A percentile compares a stretch with the other conserved stretches of the same genome.
These are phyloP conservation scores for Sebastes oblongus DNA, from an alignment of 2,797 vertebrate species.

Conservation along the genomic window DNA sequence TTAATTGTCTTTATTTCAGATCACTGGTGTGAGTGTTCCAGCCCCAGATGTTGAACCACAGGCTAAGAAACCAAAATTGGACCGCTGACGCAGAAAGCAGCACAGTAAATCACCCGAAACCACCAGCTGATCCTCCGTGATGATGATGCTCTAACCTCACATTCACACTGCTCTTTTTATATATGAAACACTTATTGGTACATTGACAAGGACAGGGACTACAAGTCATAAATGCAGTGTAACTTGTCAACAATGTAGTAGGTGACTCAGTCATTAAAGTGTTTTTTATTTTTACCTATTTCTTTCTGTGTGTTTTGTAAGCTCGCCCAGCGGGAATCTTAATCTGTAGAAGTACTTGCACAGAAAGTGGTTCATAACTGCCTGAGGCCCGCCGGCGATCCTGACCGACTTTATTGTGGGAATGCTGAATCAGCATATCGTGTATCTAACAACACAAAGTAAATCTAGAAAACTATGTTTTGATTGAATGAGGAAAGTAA, in stretches of 20 bases:
- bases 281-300: neutral
- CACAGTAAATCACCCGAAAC: neutral
- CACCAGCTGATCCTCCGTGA: neutral
- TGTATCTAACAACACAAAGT: too few species aligned
- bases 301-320: neutral
- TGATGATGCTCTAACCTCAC: neutral
- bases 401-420: too few species aligned
- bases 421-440: too few species aligned
- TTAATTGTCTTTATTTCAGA: slow-evolving; percentile 64
- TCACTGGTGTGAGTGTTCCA: slow-evolving; percentile 83
- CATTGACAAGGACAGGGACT: neutral
- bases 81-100: slow-evolving; percentile 56
- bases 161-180: slow-evolving; percentile 1
- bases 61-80: slow-evolving; percentile 81
- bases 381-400: too few species aligned
- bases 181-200: neutral
- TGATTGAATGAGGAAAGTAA: too few species aligned
- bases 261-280: slow-evolving; percentile 1
- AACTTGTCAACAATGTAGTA: neutral
- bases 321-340: neutral
- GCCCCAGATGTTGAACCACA: slow-evolving; percentile 67
- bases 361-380: neutral
- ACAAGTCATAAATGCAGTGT: neutral
- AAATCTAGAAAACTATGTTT: too few species aligned
- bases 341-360: neutral